Conservation (phyloP, 2,113 vertebrate species). For the Camelus dromedarius region DNA sequence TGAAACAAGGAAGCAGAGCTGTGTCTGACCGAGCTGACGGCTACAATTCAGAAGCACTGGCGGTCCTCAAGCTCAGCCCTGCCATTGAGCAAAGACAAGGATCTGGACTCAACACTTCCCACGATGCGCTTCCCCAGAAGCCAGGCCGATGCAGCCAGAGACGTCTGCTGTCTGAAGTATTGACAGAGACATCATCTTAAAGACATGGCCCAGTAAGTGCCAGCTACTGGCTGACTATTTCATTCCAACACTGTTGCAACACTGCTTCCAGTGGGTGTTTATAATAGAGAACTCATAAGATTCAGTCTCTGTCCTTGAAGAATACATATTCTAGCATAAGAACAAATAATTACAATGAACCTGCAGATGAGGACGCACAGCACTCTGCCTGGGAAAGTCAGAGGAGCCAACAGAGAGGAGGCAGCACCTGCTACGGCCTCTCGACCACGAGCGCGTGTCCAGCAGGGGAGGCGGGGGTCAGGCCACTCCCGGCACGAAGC, state of each 20-base stretch:
- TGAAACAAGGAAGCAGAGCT: background rate
- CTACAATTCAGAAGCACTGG: background rate
- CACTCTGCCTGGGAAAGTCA: background rate
- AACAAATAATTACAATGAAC: background rate
- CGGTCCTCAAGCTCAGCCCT: background rate
- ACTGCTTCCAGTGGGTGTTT: background rate
- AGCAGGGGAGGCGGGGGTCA: background rate
- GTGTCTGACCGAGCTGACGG: background rate
- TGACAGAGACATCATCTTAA: background rate
- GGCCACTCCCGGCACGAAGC: rapidly evolving
- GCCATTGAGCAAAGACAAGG: background rate
- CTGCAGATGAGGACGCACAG: background rate
- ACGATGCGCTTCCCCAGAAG: rapidly evolving
- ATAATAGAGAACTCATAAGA: background rate
- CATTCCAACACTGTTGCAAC: background rate
- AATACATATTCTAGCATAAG: background rate
- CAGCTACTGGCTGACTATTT: too few relatives aligned
- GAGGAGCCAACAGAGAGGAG: too few relatives aligned
- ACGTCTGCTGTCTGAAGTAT: too few relatives aligned
- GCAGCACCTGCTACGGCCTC: background rate
- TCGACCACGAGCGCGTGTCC: background rate
- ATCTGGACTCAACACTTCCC: background rate
- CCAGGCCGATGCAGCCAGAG: too few relatives aligned
- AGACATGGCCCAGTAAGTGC: background rate
- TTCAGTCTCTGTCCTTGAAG: background rate